These are phyloP conservation scores for Ataeniobius toweri DNA, from an alignment of 2,797 vertebrate genomes.

Conservation along the genomic window DNA sequence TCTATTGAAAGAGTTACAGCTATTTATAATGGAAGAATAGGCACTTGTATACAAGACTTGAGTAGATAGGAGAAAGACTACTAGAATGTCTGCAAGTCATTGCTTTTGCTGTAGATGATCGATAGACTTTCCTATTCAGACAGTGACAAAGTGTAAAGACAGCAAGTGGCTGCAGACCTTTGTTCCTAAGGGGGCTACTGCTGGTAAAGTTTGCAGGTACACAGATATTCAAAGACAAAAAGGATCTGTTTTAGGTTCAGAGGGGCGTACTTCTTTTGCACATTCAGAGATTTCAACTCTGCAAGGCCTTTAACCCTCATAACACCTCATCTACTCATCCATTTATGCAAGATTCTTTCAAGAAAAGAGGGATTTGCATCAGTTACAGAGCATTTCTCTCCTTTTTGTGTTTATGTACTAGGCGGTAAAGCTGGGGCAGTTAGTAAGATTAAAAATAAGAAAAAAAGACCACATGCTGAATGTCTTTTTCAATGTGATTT, in stretches of 20 bases:
- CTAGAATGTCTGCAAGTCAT: slow-evolving; percentile 68
- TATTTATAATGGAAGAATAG: slow-evolving; percentile 59
- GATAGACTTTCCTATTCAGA: slow-evolving; percentile 51
- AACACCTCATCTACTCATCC: slow-evolving; percentile 67
- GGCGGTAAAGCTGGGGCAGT: slow-evolving; percentile 63
- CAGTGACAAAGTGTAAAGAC: slow-evolving; percentile 40
- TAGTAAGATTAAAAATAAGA: slow-evolving; percentile 45
- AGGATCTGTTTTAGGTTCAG: slow-evolving; percentile 55
- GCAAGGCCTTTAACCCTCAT: slow-evolving; percentile 64
- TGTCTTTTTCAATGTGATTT: slow-evolving; percentile 76
- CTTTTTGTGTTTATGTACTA: slow-evolving; percentile 70
- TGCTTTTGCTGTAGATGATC: slow-evolving; percentile 63
- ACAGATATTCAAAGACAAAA: slow-evolving; percentile 46
- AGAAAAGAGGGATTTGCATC: slow-evolving; percentile 62
- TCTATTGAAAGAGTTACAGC: slow-evolving; percentile 75
- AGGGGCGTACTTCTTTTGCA: slow-evolving; percentile 63
- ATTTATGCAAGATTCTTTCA: slow-evolving; percentile 63
- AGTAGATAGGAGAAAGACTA: slow-evolving; percentile 57
- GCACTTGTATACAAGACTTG: slow-evolving; percentile 69
- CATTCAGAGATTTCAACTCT: slow-evolving; percentile 62
- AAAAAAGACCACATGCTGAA: slow-evolving; percentile 72
- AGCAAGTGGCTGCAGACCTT: slow-evolving; percentile 36
- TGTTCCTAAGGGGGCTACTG: slow-evolving; percentile 44
- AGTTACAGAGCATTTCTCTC: slow-evolving; percentile 65
- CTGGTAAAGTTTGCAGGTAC: slow-evolving; percentile 41